A percentile compares a stretch with the other conserved stretches of the same genome.
Conservation (phyloP, 2,113 vertebrate genomes). For the Mellivora capensis region DNA sequence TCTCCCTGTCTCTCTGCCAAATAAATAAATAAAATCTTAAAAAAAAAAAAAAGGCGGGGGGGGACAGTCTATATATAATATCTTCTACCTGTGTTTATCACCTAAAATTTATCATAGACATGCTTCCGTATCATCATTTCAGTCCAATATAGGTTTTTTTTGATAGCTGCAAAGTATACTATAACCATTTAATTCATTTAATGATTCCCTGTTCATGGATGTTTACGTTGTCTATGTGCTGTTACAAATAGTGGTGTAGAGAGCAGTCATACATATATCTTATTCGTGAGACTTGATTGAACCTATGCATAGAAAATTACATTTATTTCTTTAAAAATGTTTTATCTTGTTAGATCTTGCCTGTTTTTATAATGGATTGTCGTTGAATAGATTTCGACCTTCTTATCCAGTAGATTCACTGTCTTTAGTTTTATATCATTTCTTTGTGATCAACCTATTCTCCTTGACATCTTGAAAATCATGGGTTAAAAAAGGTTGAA, state of each 20-base stretch:
- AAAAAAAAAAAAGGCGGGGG: background rate
- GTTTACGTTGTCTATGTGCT: background rate
- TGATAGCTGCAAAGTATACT: background rate
- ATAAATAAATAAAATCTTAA: too few relatives aligned
- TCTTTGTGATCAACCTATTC: background rate
- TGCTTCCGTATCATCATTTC: background rate
- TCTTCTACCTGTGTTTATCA: background rate
- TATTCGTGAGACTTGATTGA: background rate
- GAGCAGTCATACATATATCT: background rate
- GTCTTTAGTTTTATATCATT: background rate
- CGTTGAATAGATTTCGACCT: background rate
- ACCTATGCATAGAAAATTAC: background rate
- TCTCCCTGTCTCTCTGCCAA: too few relatives aligned
- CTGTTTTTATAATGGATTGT: background rate
- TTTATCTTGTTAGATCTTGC: background rate
- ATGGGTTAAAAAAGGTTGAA: background rate
- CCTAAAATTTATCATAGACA: background rate
- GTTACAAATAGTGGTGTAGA: background rate
- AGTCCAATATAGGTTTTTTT: background rate
- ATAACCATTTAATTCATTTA: background rate
- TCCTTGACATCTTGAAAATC: constrained; percentile 13
- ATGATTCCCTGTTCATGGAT: background rate
- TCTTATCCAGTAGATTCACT: background rate
- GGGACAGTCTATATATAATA: background rate
- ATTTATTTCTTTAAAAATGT: background rate